Base-by-base conservation (phyloP, 2,888 invertebrate genomes). In the Esperia sulphurella region DNA sequence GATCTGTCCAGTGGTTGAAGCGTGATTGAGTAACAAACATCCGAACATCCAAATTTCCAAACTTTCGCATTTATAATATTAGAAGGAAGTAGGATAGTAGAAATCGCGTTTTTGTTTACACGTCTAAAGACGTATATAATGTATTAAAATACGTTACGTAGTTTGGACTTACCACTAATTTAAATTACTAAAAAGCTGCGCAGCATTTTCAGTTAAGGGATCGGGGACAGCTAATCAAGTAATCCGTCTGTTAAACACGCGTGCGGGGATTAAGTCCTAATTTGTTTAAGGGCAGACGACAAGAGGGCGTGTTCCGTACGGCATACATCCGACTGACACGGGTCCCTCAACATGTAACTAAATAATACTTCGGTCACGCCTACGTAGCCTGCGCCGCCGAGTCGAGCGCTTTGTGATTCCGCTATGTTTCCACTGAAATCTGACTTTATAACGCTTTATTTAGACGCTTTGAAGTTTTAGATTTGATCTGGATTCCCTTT, bases 231-330 rank as follows among this genome's bases (percentile, higher is more conserved):
- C 42, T 54, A 58, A 59, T 57, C 49, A 58, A 64, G 58, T 64
- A 66, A 64, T 58, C 57, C 59, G 47, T 51, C 52, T 52, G 57
- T 58, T 59, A 58, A 63, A 59, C 61, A 61, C 54, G 60, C 61
- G 53, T 58, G 60, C 54, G 48, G 55, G 58, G 59, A 58, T 61
- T 62, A 62, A 57, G 53, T 59, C 59, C 57, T 59, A 58, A 61
- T 62, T 56, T 52, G 53, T 51, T 49, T 50, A 52, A 54, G 51
- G 54, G 51, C 51, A 50, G 46, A 14, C 41, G 45, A 46, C 47
- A 46, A 48, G 44, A 43, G 47, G 49, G 46, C 46, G 49, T 35
- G 52, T 29, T 7, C 8, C 45, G 21, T 21, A 30, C 28, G 45
- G 35, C 41, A 42, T 43, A 38, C 35, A 48, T 45, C 41, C 41